phyloP scores from a whole-genome alignment of 1,140 invertebrate genomes.

The Nasonia longicornis region DNA sequence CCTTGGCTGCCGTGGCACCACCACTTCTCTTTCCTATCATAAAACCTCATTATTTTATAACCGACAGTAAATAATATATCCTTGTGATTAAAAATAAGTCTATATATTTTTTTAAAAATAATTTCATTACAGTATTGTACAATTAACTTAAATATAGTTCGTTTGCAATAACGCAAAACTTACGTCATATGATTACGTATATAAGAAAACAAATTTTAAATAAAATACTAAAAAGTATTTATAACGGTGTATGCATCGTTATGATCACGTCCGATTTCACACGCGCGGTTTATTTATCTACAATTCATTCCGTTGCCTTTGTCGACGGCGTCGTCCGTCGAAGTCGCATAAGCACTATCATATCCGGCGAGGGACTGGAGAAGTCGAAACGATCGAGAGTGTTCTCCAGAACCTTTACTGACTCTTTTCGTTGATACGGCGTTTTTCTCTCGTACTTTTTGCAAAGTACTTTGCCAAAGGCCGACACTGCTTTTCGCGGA shows the following conservation, averaged over 20 bases:
- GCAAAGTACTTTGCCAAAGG: conserved; percentile 70
- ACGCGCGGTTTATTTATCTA: conserved; percentile 39
- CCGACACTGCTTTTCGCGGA: conserved; percentile 58
- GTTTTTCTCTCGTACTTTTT: conserved; percentile 57
- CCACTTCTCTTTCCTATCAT: conserved; percentile 48
- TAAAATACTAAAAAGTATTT: too few species aligned
- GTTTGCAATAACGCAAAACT: background rate
- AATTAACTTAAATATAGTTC: background rate
- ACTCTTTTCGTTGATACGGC: conserved; percentile 42
- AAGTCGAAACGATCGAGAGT: conserved; percentile 70
- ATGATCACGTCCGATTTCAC: background rate
- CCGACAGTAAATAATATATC: background rate
- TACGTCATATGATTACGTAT: background rate
- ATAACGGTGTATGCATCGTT: background rate
- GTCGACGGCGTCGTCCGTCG: background rate
- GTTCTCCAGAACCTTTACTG: background rate
- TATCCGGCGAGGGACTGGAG: conserved; percentile 74
- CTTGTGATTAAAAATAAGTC: background rate
- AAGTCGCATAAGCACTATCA: conserved; percentile 62
- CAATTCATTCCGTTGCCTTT: background rate
- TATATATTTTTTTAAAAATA: background rate
- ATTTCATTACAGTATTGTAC: background rate
- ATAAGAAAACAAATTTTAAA: background rate
- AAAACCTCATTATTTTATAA: conserved; percentile 52
- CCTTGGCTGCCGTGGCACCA: conserved; percentile 42